These are phyloP conservation scores for Oikopleura vanhoeffeni DNA, from an alignment of 23 tunicate genomes.

Conservation along the genomic window DNA sequence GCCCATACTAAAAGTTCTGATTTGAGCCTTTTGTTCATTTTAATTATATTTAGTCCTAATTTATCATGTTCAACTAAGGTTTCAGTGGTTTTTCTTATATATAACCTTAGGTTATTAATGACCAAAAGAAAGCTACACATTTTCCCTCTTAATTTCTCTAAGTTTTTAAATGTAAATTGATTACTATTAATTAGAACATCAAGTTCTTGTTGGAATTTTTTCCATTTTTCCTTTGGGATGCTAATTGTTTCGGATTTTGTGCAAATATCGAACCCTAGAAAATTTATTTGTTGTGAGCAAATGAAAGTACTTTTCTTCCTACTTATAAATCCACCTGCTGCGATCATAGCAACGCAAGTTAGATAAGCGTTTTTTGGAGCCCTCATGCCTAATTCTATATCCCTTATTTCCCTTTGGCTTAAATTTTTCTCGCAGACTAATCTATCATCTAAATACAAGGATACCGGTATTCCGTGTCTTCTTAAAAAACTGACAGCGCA, in stretches of 20 bases:
- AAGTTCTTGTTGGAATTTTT: neutral
- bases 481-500: neutral
- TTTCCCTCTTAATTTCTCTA: neutral
- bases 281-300: neutral
- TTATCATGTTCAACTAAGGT: neutral
- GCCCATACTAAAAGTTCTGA: neutral
- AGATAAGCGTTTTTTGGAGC: neutral
- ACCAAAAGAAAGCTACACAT: neutral
- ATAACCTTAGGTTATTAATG: neutral
- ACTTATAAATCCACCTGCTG: neutral
- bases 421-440: neutral
- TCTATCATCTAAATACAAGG: neutral
- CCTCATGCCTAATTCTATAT: neutral
- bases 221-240: constrained; percentile 5
- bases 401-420: too few species aligned
- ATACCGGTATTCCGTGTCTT: neutral
- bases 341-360: neutral
- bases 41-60: neutral
- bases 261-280: neutral
- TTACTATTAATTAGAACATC: neutral
- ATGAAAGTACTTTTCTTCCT: neutral
- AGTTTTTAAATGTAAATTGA: neutral
- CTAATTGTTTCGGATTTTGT: neutral
- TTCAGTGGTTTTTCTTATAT: neutral
- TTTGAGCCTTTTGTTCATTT: neutral